Base-by-base conservation (phyloP, 1,140 invertebrate species). In the Probaryconus sp. region DNA sequence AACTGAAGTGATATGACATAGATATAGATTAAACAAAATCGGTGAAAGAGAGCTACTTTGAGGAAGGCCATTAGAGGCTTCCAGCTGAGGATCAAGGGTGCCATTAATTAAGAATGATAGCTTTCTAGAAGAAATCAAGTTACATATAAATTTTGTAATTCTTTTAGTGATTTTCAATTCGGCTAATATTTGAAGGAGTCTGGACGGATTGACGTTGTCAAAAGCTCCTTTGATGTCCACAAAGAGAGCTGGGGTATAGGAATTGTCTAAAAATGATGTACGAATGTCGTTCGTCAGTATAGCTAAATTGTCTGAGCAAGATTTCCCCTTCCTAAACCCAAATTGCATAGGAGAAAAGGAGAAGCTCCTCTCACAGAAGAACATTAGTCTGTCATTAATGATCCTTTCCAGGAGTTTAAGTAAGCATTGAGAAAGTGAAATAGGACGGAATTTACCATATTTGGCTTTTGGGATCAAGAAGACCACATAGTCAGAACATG, bases 391-490 rank as follows among this genome's bases (percentile, higher is more conserved):
- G 2, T 9, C 43, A 21, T 47, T 47, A 7, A 77, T 10, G 1
- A 77, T 37, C 33, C 26, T 51, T 55, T 77, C 64, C 16, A 75
- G 17, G 1, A 77, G 5, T 58, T 78, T 75, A 0, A 50, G 17
- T 1, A 75, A 6, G 11, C 53, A 64, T 26, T 53, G 63, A 0
- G 69, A 17, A 2, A 72, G 40, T 0, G 76, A 17, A 7, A 78
- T 72, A 2, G 72, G 73, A 14, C 68, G 7, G 18, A 68, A 69
- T 24, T 68, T 64, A 7, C 33, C 38, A 13, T 10, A 11, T 30
- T 56, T 51, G 20, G n/a, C 13, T 43, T 68, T 77, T 11, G 60
- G 55, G 2, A 69, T 11, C 1, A 69, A 7, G 1, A 33, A 11
- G 0, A 69, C 28, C 2, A 65, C 0, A 9, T 28, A 65, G 3